phyloP scores from a whole-genome alignment of 2,113 vertebrate species.

The Nothocercus nigrocapillus region DNA sequence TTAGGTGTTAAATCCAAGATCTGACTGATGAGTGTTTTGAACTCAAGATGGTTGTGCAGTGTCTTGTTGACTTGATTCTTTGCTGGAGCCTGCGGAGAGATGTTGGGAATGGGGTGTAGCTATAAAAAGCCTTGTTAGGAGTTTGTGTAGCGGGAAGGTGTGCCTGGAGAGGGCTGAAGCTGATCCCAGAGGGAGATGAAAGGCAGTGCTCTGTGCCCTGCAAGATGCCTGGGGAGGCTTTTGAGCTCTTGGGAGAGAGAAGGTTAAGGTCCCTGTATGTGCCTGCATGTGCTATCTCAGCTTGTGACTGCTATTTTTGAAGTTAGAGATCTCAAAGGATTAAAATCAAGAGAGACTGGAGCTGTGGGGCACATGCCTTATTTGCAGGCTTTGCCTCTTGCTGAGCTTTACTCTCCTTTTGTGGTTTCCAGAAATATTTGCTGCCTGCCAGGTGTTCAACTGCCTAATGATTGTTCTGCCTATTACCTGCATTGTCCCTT shows the following conservation, averaged over 20 bases:
- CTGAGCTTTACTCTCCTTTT: background rate
- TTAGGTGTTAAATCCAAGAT: background rate
- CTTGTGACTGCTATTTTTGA: background rate
- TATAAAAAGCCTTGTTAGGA: constrained; percentile 53
- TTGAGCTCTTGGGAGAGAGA: background rate
- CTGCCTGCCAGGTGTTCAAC: background rate
- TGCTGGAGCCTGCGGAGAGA: constrained; percentile 6
- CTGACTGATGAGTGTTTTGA: background rate
- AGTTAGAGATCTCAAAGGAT: constrained; percentile 12
- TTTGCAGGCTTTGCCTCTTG: constrained; percentile 7
- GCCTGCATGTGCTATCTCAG: background rate
- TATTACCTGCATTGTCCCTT: background rate
- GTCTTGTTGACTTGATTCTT: constrained; percentile 34
- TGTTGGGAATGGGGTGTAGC: constrained; percentile 16
- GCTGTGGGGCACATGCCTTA: background rate
- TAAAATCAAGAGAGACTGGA: background rate
- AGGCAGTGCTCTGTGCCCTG: background rate
- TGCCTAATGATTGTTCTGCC: background rate
- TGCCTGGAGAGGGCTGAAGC: background rate
- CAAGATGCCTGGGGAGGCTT: background rate
- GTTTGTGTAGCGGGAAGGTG: background rate
- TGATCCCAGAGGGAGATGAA: background rate
- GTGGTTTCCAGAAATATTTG: background rate
- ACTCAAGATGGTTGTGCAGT: background rate
- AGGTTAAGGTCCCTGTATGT: background rate